Evolutionary conservation across 2,888 invertebrate species (phyloP).

Genomic region (Sphecodes monilicornis): DNA sequence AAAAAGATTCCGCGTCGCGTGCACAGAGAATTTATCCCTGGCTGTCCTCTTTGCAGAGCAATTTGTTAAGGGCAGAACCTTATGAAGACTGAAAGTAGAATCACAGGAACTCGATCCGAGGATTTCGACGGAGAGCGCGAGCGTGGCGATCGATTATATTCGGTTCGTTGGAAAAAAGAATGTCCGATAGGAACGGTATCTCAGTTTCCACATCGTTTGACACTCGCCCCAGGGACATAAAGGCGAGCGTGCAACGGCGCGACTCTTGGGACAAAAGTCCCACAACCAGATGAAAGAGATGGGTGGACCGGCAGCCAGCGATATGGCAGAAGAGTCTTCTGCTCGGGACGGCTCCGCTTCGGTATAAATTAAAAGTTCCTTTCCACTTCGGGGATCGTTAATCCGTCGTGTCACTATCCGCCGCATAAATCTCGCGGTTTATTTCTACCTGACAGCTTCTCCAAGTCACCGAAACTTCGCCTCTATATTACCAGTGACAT

Average conservation of each 20-base stretch:
- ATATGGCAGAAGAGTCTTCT: slow-evolving; percentile 51
- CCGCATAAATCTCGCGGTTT: slow-evolving; percentile 69
- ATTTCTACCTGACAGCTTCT: slow-evolving; percentile 65
- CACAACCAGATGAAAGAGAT: slow-evolving; percentile 48
- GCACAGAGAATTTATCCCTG: background rate
- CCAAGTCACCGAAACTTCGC: slow-evolving; percentile 72
- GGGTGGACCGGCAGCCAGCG: slow-evolving; percentile 31
- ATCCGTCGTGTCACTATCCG: slow-evolving; percentile 75
- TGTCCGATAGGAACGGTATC: slow-evolving; percentile 57
- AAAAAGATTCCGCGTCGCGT: background rate
- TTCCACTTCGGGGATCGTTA: slow-evolving; percentile 73
- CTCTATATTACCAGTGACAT: slow-evolving; percentile 69
- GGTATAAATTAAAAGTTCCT: slow-evolving; percentile 78
- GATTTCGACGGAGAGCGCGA: background rate
- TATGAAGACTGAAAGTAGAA: background rate
- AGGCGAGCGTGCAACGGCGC: slow-evolving; percentile 43
- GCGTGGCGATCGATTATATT: slow-evolving; percentile 48
- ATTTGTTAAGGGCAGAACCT: background rate
- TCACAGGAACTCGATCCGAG: slow-evolving; percentile 19
- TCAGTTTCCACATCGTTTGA: slow-evolving; percentile 70
- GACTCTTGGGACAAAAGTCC: slow-evolving; percentile 67
- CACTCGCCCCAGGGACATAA: slow-evolving; percentile 58
- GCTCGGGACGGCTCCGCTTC: slow-evolving; percentile 52
- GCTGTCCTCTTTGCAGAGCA: background rate
- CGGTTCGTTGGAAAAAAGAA: slow-evolving; percentile 44